phyloP scores from a whole-genome alignment of 2,888 invertebrate species.

The Ophioninae sp. region DNA sequence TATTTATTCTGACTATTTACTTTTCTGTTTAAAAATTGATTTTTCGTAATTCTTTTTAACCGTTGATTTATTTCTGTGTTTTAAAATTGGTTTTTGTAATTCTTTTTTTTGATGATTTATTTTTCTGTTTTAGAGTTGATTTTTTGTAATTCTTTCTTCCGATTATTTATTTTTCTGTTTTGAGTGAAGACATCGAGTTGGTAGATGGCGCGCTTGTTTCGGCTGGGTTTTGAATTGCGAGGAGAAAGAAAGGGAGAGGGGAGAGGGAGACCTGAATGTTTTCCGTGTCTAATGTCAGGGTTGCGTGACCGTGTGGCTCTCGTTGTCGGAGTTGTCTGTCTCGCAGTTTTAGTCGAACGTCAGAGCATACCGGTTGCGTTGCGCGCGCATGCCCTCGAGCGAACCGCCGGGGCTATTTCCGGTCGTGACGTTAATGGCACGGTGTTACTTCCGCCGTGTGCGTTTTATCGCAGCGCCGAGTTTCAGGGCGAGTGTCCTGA shows the following conservation, averaged over 20 bases:
- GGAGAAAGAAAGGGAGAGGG: neutral
- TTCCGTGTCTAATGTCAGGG: slow-evolving; percentile 56
- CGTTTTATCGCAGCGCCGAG: slow-evolving; percentile 61
- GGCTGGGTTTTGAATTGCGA: neutral
- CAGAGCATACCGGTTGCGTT: neutral
- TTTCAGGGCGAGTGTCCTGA: slow-evolving; percentile 18
- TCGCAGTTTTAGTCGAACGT: slow-evolving; percentile 29
- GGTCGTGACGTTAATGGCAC: slow-evolving; percentile 68
- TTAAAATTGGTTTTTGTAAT: no score
- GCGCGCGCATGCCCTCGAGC: slow-evolving; percentile 3
- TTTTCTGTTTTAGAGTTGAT: no score
- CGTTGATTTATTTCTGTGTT: no score
- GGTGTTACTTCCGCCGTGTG: slow-evolving; percentile 66
- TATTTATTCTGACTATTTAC: no score
- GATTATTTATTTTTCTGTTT: neutral
- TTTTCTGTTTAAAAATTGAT: no score
- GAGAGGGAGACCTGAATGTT: slow-evolving; percentile 9
- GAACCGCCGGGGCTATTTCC: slow-evolving; percentile 60
- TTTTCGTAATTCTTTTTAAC: no score
- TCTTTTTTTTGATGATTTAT: no score
- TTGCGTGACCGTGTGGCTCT: slow-evolving; percentile 62
- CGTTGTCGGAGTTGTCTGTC: slow-evolving; percentile 24
- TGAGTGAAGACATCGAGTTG: neutral
- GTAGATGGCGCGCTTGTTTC: neutral
- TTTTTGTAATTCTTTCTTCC: no score